phyloP scores from a whole-genome alignment of 2,113 vertebrate genomes.

The Tetraodon nigroviridis region DNA sequence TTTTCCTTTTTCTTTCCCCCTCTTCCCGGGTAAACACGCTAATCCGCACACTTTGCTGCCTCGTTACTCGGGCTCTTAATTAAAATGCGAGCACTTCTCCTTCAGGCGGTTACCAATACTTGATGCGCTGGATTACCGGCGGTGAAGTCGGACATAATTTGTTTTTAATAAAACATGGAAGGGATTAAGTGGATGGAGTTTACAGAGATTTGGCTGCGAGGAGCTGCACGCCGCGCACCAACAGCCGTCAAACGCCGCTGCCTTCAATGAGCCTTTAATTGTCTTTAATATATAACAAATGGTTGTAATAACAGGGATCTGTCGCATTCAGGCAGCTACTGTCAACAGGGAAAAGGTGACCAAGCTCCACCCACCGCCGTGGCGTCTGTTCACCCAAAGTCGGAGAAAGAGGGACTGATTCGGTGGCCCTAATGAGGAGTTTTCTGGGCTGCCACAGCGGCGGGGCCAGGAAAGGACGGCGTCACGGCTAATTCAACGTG shows the following conservation, averaged over 20 bases:
- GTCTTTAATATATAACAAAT: constrained; percentile 70
- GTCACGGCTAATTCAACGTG: constrained; percentile 97
- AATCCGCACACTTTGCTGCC: constrained; percentile 73
- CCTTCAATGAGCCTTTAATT: constrained; percentile 73
- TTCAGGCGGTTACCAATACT: constrained; percentile 76
- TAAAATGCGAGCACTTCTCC: constrained; percentile 73
- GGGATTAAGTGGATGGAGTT: constrained; percentile 73
- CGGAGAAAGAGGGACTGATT: constrained; percentile 74
- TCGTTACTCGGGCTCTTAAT: constrained; percentile 75
- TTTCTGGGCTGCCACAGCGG: constrained; percentile 76
- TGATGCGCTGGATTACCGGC: constrained; percentile 73
- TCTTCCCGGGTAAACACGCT: constrained; percentile 71
- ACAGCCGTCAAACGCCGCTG: constrained; percentile 67
- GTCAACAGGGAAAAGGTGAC: constrained; percentile 41
- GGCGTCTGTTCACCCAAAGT: constrained; percentile 62
- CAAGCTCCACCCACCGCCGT: constrained; percentile 45
- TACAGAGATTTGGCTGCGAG: constrained; percentile 69
- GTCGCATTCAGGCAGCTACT: constrained; percentile 52
- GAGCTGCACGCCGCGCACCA: constrained; percentile 59
- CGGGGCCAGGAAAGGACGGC: constrained; percentile 82
- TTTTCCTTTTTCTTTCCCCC: constrained; percentile 37
- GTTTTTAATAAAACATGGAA: constrained; percentile 77
- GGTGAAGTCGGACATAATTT: constrained; percentile 71
- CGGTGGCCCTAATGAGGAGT: constrained; percentile 75
- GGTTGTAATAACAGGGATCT: constrained; percentile 60